A percentile compares a stretch with the other conserved stretches of the same genome.
phyloP scores from a whole-genome alignment of 2,888 invertebrate genomes.

The Harmothoe impar region DNA sequence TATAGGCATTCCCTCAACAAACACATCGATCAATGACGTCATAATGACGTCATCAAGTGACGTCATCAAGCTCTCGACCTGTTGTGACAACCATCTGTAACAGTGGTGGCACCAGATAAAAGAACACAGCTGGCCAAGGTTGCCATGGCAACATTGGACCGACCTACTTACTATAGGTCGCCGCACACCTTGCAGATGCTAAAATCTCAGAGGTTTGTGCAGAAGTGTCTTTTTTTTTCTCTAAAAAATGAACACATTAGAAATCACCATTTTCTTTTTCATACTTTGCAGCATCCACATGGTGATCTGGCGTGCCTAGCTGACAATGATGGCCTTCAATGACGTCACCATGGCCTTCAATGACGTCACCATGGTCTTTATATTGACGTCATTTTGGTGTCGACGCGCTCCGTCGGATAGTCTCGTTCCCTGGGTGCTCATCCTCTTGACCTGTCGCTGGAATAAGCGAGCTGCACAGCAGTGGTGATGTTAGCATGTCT shows the following conservation, averaged over 20 bases:
- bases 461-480: too few relatives aligned
- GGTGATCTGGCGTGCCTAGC: neutral
- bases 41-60: conserved; percentile 11
- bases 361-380: too few relatives aligned
- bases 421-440: neutral
- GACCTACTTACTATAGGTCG: neutral
- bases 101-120: neutral
- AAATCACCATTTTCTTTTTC: neutral
- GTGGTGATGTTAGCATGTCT: too few relatives aligned
- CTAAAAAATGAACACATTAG: conserved; percentile 53
- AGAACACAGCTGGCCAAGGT: neutral
- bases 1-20: conserved; percentile 46
- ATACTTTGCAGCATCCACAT: neutral
- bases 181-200: neutral
- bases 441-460: too few relatives aligned
- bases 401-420: neutral
- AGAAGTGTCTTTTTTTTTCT: neutral
- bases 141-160: conserved; percentile 23
- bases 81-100: neutral
- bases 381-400: too few relatives aligned
- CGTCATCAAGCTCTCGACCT: conserved; percentile 38
- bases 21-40: conserved; percentile 54
- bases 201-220: conserved; percentile 54
- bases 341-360: neutral
- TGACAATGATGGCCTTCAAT: neutral